These are phyloP conservation scores for Anguilla rostrata DNA, from an alignment of 2,113 vertebrate genomes.

Conservation along the genomic window DNA sequence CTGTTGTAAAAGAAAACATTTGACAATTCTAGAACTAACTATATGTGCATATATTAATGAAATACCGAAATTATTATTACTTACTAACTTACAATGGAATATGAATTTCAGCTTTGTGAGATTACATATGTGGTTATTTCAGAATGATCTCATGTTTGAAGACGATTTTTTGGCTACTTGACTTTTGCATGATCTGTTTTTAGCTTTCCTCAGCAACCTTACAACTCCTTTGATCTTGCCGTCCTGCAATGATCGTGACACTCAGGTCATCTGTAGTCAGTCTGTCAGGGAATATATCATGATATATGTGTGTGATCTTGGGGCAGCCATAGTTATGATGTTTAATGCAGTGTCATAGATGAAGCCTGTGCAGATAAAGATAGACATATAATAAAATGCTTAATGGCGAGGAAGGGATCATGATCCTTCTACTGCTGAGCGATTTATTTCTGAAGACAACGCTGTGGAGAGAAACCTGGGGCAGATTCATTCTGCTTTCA, in stretches of 20 bases:
- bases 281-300: not conserved
- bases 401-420: not conserved
- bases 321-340: not conserved
- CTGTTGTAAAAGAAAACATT: too few relatives aligned
- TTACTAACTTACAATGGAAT: too few relatives aligned
- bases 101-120: too few relatives aligned
- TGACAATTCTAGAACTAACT: too few relatives aligned
- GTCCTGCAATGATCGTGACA: not conserved
- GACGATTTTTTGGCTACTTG: too few relatives aligned
- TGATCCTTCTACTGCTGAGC: not conserved
- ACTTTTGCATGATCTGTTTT: not conserved
- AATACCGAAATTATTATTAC: too few relatives aligned
- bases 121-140: too few relatives aligned
- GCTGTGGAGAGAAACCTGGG: not conserved
- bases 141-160: too few relatives aligned
- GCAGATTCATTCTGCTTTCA: too few relatives aligned
- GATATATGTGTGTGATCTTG: not conserved
- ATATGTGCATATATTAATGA: too few relatives aligned
- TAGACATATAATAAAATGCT: not conserved
- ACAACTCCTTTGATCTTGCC: not conserved
- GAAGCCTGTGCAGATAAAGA: not conserved
- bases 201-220: not conserved
- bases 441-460: not conserved
- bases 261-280: not conserved
- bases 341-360: not conserved